These are phyloP conservation scores for Lordiphosa fenestrarum DNA, from an alignment of 2,888 invertebrate genomes.

Conservation along the genomic window DNA sequence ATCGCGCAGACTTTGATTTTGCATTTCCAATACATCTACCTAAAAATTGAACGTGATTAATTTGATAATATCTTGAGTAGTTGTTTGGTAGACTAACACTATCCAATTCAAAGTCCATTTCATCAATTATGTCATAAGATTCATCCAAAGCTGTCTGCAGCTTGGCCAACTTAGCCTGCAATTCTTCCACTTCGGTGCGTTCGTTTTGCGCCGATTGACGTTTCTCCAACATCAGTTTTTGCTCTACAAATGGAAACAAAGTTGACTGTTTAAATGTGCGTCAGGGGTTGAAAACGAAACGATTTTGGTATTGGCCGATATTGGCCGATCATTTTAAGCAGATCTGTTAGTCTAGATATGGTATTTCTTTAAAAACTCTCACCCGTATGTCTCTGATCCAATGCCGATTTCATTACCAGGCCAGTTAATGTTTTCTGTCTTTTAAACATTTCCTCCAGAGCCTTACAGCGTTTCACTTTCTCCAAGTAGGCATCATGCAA, in stretches of 20 bases:
- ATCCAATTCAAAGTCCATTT: conserved; percentile 78
- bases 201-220: conserved; percentile 36
- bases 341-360: too few species aligned
- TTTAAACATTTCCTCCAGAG: conserved; percentile 73
- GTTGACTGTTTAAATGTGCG: not conserved
- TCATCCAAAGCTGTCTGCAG: conserved; percentile 71
- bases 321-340: too few species aligned
- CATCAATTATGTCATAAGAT: conserved; percentile 78
- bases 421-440: conserved; percentile 76
- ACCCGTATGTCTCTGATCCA: conserved; percentile 59
- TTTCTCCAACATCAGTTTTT: conserved; percentile 46
- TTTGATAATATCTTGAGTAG: not conserved
- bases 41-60: conserved; percentile 22
- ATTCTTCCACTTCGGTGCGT: conserved; percentile 31
- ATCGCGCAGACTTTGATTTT: conserved; percentile 71
- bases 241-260: conserved; percentile 38
- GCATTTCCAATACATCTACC: conserved; percentile 76
- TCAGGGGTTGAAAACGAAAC: too few species aligned
- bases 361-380: not conserved
- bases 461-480: conserved; percentile 73
- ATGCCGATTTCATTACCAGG: conserved; percentile 75
- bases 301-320: too few species aligned
- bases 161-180: conserved; percentile 47
- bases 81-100: conserved; percentile 62
- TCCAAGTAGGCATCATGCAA: conserved; percentile 72